These are phyloP conservation scores for Acronicta aceris DNA, from an alignment of 2,888 invertebrate genomes.

Conservation along the genomic window DNA sequence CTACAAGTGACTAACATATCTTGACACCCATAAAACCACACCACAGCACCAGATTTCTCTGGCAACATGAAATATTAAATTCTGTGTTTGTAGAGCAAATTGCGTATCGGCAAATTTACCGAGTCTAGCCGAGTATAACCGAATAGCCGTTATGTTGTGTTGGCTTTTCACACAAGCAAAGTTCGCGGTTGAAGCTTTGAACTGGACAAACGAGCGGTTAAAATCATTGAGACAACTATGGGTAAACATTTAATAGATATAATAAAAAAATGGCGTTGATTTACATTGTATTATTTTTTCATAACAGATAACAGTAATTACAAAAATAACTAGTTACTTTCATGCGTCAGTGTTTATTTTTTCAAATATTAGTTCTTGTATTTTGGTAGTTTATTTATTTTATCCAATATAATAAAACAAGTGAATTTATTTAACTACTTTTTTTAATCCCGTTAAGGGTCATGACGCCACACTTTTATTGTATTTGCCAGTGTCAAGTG, in stretches of 20 bases:
- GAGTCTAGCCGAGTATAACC: constrained; percentile 47
- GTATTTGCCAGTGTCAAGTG: too few relatives aligned
- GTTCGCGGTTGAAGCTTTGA: constrained; percentile 62
- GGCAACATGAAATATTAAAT: constrained; percentile 53
- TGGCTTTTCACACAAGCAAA: constrained; percentile 83
- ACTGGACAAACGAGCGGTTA: constrained; percentile 57
- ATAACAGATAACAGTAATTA: too few relatives aligned
- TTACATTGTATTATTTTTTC: too few relatives aligned
- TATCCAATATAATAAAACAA: too few relatives aligned
- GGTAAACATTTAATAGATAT: not conserved
- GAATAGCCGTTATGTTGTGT: constrained; percentile 74
- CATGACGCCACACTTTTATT: too few relatives aligned
- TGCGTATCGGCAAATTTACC: constrained; percentile 82
- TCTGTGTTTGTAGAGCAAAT: constrained; percentile 71
- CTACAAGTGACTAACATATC: not conserved
- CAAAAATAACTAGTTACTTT: too few relatives aligned
- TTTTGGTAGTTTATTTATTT: too few relatives aligned
- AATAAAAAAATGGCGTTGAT: too few relatives aligned
- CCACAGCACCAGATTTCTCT: constrained; percentile 54
- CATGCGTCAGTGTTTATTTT: too few relatives aligned
- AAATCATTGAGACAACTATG: constrained; percentile 27
- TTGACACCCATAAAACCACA: constrained; percentile 9
- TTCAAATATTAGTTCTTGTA: too few relatives aligned
- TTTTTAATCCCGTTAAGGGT: too few relatives aligned
- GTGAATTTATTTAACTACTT: too few relatives aligned